Evolutionary conservation across 2,113 vertebrate species (phyloP).

Genomic region (Lichenostomus cassidix): DNA sequence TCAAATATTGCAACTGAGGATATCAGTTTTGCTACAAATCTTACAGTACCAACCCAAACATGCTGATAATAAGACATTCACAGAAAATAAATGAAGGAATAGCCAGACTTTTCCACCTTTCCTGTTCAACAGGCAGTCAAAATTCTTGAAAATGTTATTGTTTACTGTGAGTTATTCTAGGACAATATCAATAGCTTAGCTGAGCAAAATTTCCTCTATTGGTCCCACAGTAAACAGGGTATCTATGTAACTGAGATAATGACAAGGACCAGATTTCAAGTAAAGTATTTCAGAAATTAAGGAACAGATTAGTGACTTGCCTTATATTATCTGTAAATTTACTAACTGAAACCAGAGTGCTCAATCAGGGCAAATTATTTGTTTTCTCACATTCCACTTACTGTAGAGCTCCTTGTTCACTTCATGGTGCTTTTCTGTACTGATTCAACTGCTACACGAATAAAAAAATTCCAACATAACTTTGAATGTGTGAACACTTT

Average conservation of each 20-base stretch:
- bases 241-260: neutral
- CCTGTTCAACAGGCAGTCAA: neutral
- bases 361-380: neutral
- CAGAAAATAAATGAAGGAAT: neutral
- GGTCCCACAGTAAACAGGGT: neutral
- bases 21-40: neutral
- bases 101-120: neutral
- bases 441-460: neutral
- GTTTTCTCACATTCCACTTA: neutral
- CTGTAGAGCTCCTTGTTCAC: neutral
- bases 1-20: neutral
- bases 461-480: neutral
- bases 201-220: neutral
- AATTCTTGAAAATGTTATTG: neutral
- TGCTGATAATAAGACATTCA: neutral
- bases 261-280: neutral
- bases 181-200: neutral
- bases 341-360: neutral
- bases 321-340: neutral
- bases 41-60: neutral
- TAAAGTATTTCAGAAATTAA: neutral
- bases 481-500: neutral
- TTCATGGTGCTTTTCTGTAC: neutral
- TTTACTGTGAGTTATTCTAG: neutral
- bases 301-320: neutral